These are phyloP conservation scores for Glyphotaelius pellucidus DNA, from an alignment of 2,888 invertebrate genomes.

Conservation along the genomic window DNA sequence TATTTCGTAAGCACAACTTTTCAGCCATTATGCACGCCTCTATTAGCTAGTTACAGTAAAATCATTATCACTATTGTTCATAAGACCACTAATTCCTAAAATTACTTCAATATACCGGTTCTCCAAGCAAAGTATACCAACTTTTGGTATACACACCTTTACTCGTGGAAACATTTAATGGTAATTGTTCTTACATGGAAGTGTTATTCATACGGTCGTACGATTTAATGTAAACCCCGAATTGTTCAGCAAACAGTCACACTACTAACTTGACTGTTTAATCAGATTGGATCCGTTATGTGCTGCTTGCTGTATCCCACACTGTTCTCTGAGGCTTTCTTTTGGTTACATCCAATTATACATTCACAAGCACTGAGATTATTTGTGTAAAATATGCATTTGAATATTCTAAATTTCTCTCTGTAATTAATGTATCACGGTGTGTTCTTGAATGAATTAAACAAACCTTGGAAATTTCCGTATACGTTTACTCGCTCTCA, in stretches of 20 bases:
- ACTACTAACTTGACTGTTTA: not conserved
- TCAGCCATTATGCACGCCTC: too few species aligned
- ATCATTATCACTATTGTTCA: not conserved
- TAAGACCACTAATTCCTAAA: not conserved
- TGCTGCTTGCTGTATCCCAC: not conserved
- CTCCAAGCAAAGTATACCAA: not conserved
- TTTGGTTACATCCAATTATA: not conserved
- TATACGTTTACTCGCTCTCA: not conserved
- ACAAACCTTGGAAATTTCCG: not conserved
- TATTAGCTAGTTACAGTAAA: not conserved
- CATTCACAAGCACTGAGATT: not conserved
- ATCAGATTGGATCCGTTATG: slow-evolving; percentile 22
- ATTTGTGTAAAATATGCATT: not conserved
- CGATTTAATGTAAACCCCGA: not conserved
- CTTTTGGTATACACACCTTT: not conserved
- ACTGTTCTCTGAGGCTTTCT: not conserved
- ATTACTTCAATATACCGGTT: not conserved
- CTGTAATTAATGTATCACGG: not conserved
- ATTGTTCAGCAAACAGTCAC: not conserved
- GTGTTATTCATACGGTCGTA: not conserved
- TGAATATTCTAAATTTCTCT: not conserved
- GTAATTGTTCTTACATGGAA: not conserved
- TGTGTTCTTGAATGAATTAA: not conserved
- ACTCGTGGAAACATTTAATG: not conserved
- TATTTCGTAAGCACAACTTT: too few species aligned